Conservation (phyloP, 2,113 vertebrate genomes). For the Salvelinus alpinus region DNA sequence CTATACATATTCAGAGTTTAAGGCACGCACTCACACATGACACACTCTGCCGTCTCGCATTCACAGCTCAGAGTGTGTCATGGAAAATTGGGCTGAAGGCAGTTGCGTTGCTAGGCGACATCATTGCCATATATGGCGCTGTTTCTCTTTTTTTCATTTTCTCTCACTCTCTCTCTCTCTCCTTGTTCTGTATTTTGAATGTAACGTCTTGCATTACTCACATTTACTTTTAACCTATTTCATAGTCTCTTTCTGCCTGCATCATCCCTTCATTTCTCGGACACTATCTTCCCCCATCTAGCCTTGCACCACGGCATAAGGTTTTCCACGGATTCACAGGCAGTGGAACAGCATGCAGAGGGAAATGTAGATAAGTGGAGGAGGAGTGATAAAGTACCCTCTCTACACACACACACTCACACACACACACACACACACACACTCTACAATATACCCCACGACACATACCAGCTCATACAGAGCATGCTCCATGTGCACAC, state of each 20-base stretch:
- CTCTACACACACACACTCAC: slow-evolving; percentile 7
- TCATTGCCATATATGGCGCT: slow-evolving; percentile 71
- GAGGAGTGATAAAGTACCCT: neutral
- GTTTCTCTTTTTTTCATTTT: slow-evolving; percentile 42
- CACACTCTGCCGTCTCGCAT: slow-evolving; percentile 41
- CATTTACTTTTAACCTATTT: neutral
- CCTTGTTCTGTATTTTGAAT: neutral
- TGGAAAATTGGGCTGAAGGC: slow-evolving; percentile 81
- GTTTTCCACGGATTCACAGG: slow-evolving; percentile 37
- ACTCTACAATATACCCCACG: slow-evolving; percentile 36
- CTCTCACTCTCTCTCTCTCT: slow-evolving; percentile 29
- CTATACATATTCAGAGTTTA: slow-evolving; percentile 34
- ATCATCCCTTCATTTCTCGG: neutral
- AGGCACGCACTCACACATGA: slow-evolving; percentile 6
- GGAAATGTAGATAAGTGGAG: slow-evolving; percentile 41
- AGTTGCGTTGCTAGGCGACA: slow-evolving; percentile 72
- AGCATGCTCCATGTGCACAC: too few relatives aligned
- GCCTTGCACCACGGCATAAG: neutral
- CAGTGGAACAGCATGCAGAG: slow-evolving; percentile 46
- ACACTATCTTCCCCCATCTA: neutral
- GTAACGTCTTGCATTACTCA: neutral
- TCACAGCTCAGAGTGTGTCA: slow-evolving; percentile 69
- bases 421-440: slow-evolving; percentile 7
- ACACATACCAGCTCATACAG: slow-evolving; percentile 14
- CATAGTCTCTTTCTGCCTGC: neutral